Evolutionary conservation across 2,888 invertebrate species (phyloP).

Genomic region (Vannuccia rotundouncinata): DNA sequence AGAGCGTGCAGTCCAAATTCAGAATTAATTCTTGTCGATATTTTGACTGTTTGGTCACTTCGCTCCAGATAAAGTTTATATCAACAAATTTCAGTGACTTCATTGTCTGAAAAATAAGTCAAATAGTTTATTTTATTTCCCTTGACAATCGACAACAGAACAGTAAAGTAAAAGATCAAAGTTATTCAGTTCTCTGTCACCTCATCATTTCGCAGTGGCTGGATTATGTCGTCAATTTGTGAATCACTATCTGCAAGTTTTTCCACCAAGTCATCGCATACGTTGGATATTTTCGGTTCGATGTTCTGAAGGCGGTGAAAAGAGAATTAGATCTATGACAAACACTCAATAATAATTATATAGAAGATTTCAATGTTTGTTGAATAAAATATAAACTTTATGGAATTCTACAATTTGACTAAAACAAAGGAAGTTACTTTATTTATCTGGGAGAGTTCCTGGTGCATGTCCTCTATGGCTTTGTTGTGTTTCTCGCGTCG

Average conservation of each 20-base stretch:
- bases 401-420: too few relatives aligned
- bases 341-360: too few relatives aligned
- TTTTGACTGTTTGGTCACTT: constrained; percentile 45
- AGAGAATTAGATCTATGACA: too few relatives aligned
- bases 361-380: too few relatives aligned
- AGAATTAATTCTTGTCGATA: constrained; percentile 47
- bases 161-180: too few relatives aligned
- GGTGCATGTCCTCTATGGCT: constrained; percentile 54
- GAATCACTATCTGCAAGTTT: constrained; percentile 46
- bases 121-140: constrained; percentile 3
- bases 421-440: too few relatives aligned
- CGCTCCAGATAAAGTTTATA: constrained; percentile 46
- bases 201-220: constrained; percentile 47
- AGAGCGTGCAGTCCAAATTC: constrained; percentile 46
- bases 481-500: constrained; percentile 52
- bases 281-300: constrained; percentile 47
- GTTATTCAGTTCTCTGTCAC: too few relatives aligned
- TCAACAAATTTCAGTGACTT: constrained; percentile 44
- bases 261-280: constrained; percentile 44
- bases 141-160: background rate
- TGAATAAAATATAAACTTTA: too few relatives aligned
- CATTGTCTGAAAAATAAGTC: constrained; percentile 45
- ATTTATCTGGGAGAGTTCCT: constrained; percentile 48
- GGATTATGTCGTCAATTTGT: constrained; percentile 45
- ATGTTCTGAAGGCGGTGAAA: constrained; percentile 44